Base-by-base conservation (phyloP, 2,113 vertebrate species). In the Phycodurus eques region DNA sequence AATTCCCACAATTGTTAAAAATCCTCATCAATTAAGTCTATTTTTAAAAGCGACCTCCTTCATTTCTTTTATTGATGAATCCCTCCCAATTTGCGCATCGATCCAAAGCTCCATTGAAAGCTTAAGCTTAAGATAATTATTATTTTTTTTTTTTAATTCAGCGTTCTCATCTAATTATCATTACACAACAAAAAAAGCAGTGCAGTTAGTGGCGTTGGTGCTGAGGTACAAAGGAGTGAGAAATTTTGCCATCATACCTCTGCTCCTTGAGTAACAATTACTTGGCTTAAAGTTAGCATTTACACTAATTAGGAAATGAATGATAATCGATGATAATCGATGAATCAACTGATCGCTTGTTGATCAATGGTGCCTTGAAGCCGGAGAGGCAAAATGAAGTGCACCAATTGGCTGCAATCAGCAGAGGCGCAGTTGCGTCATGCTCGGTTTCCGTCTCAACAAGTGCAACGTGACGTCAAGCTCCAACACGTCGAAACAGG, bases 51-150 rank as follows among this genome's bases (percentile, higher is more conserved):
- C 14, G 13, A 1, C 12, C 46, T 47, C 13, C 13, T 47, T 49
- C 47, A n/a, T 59, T 57, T 80, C n/a, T n/a, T 17, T 54, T n/a
- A n/a, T 19, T 66, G 46, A 76, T 80, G 70, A 82, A 78, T 86
- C 72, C 73, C 69, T 79, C 78, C 49, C 69, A 67, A 71, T 74
- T 73, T 65, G 60, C 15, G 19, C 75, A 74, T 72, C 68, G 82
- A 84, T 85, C 70, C 67, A 67, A 47, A 33, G 67, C 59, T 75
- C 57, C 75, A 77, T 82, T 86, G 75, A 83, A 27, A 66, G 63
- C 17, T 61, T 39, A 73, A 49, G 27, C 27, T 27, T 27, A 27
- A 27, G 27, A 27, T 27, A n/a, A n/a, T n/a, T n/a, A n/a, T n/a
- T n/a, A n/a, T n/a, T n/a, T n/a, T n/a, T n/a, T n/a, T n/a, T n/a